Evolutionary conservation across 2,888 invertebrate species (phyloP), one percentile per base, ranked within the genome.

Genomic region (Nycteola revayana): DNA sequence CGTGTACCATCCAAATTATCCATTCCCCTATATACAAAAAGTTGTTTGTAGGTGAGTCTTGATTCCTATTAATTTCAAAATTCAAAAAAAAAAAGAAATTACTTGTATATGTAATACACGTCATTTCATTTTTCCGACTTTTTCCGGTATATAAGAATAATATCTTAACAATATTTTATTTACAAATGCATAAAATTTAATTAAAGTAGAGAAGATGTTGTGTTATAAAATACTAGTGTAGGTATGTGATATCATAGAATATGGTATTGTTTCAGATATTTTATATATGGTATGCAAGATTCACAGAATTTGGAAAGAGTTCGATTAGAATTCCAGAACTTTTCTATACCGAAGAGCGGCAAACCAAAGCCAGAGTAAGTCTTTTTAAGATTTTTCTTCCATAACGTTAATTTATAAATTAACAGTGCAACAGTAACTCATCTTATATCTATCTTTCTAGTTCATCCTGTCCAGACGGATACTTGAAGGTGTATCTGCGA

Each of bases 231-330:
- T n/a, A n/a, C n/a, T n/a, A 6, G 18, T 18, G 6, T 18, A 18
- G 18, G 18, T 18, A 8, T 9, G 9, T 8, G 6, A 25, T 8
- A 26, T 25, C 20, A 6, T 8, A 25, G 18, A 27, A 23, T 7
- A 21, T 27, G 8, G 26, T 24, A 42, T 41, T 47, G 5, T 37
- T 86, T 10, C 77, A 92, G 92, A 90, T 98, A 98, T 91, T 98
- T 97, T 91, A 95, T 99, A 85, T 98, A 98, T 86, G 98, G 98
- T 66, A 95, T 99, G 93, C 97, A 98, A 90, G 98, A 99, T 89
- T 94, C 95, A 49, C 97, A 98, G 81, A 95, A 98, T 87, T 92
- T 98, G 76, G 98, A 99, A 86, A 93, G 98, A 71, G 98, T 98
- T 48, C 93, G 94, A 55, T 90, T 98, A 59, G 94, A 95, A 70